A percentile compares a stretch with the other conserved stretches of the same genome.
Evolutionary conservation across 2,888 invertebrate genomes (phyloP).

Genomic region (Erannis defoliaria): DNA sequence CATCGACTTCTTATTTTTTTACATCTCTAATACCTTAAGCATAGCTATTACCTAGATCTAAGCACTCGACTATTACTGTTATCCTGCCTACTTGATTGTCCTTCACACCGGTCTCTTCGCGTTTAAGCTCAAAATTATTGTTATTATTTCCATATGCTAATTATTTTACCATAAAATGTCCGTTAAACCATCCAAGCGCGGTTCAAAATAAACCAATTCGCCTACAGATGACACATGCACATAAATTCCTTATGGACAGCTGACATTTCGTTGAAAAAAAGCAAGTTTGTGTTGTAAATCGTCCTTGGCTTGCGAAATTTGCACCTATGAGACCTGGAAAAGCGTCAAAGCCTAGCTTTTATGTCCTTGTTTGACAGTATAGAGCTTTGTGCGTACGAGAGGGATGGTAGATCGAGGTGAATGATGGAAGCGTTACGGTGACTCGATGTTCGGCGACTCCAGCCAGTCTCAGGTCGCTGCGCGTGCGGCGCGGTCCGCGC

Average conservation of each 20-base stretch:
- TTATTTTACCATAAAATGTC: constrained; percentile 27
- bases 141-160: constrained; percentile 29
- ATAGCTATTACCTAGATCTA: constrained; percentile 3
- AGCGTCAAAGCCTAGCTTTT: constrained; percentile 51
- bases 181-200: constrained; percentile 22
- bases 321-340: constrained; percentile 63
- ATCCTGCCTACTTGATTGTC: constrained; percentile 9
- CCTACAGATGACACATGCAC: constrained; percentile 23
- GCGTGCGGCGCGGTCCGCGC: constrained; percentile 74
- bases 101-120: constrained; percentile 19
- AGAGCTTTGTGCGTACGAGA: constrained; percentile 57
- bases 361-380: constrained; percentile 56
- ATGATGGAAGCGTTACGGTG: constrained; percentile 56
- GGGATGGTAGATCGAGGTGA: constrained; percentile 63
- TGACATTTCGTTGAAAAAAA: constrained; percentile 67
- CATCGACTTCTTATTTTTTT: not conserved
- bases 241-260: constrained; percentile 50
- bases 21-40: not conserved
- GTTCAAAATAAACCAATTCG: constrained; percentile 28
- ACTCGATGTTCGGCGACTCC: constrained; percentile 70
- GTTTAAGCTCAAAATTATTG: constrained; percentile 29
- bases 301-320: constrained; percentile 81
- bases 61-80: not conserved
- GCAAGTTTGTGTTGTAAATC: constrained; percentile 66
- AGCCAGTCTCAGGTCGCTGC: constrained; percentile 79